Evolutionary conservation across 2,113 vertebrate genomes (phyloP), one percentile per base, ranked within the genome.

Genomic region (Turnix velox): DNA sequence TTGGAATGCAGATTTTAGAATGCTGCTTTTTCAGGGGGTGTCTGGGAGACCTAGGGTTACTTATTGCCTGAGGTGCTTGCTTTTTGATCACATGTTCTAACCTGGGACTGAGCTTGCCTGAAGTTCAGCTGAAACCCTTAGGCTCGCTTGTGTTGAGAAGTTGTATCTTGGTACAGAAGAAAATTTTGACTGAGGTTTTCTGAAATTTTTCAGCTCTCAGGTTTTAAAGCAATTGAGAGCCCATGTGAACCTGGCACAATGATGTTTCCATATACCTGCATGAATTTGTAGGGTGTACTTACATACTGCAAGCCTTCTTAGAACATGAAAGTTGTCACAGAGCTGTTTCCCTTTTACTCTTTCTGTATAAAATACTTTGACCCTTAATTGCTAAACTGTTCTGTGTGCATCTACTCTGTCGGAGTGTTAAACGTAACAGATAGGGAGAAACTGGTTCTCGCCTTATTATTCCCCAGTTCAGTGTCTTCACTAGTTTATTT

Each of bases 41-140:
- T 18, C 23, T 30, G 23, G 30, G 46, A 62, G 76, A 61, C 25
- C 30, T 18, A 31, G 48, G n/a, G 68, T 33, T 75, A 10, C 43
- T 54, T 14, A 2, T 25, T 1, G 3, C 40, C 33, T 0, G 2
- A 58, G 49, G 8, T 5, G 1, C 12, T 42, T 55, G 24, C 40
- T 37, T 58, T 67, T 63, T 27, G 52, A 24, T 33, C 67, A 15
- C 5, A 7, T 0, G 1, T 71, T 76, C 40, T 51, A 62, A 80
- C 31, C 30, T 25, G 10, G 45, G n/a, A 24, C 49, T 43, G 19
- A 33, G 31, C 39, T 88, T 78, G 30, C 49, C 10, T 28, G 27
- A 39, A 73, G 35, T 67, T 65, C 28, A 52, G 40, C 30, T 54
- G 55, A 86, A 93, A 33, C 28, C 63, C 7, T 39, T 20, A 20